Base-by-base conservation (phyloP, 2,888 invertebrate genomes). In the Nomada hirtipes region DNA sequence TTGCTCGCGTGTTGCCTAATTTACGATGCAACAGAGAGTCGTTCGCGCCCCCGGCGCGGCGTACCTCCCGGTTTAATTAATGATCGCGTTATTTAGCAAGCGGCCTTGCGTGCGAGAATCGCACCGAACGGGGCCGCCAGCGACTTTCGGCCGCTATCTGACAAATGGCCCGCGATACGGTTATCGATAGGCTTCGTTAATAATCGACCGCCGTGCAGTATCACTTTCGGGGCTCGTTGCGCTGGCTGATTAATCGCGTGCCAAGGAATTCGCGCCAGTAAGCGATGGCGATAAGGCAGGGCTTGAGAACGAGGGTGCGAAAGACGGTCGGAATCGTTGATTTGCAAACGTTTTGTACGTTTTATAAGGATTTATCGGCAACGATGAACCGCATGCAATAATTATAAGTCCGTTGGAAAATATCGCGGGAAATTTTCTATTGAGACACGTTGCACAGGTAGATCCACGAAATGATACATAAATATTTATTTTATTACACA, bases 21-120 rank as follows among this genome's bases (percentile, higher is more conserved):
- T 87, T 77, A 88, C 65, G 68, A 52, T n/a, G 65, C 63, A 26
- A 57, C 26, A 29, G 59, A 60, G 47, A 44, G 18, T n/a, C 47
- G 50, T 70, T 59, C 67, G 61, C 70, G 23, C 79, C 36, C 57
- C n/a, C 53, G 26, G 26, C 53, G 23, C 47, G 72, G 55, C 60
- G 60, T 55, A 67, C 67, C 75, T 70, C 76, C 75, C 80, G 77
- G 84, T 85, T 71, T 81, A 85, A 85, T 85, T 84, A 85, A 85
- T 44, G 85, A 79, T 67, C 73, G 76, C 70, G 63, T 76, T 76
- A 84, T 73, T 76, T 74, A 72, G 61, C 75, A 71, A 53, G 18
- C 36, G 42, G 68, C 36, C 59, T 83, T 60, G 84, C 83, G 80
- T 72, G 84, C 60, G 68, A 77, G 71, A 65, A 29, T 11, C 65